Base-by-base conservation (phyloP, 2,797 vertebrate genomes). In the Notoglanidium macrostoma region DNA sequence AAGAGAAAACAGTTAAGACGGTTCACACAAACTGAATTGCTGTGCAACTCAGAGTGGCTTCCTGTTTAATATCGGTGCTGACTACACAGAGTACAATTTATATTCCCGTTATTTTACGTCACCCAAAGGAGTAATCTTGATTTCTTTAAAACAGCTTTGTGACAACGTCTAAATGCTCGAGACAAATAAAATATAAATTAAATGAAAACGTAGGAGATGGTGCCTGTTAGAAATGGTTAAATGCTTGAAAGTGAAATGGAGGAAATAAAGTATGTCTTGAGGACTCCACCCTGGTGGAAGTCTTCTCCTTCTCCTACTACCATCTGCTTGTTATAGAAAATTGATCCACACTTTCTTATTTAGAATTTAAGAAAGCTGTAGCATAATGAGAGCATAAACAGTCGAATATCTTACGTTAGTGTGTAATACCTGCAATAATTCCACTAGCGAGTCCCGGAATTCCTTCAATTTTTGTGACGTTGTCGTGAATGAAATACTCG, bases 381-480 rank as follows among this genome's bases (percentile, higher is more conserved):
- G 32, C 8, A 61, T 44, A 8, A 26, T 7, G 77, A 26, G n/a
- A 35, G 51, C 51, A 55, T 21, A 23, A 79, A 26, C 10, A 14
- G 21, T 44, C 1, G 3, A 61, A 67, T 23, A 5, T 44, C 55
- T 44, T 79, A 1, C 21, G 40, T 29, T 19, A 1, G 57, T 29
- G 44, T 76, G 5, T 59, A 51, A 51, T 86, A 98, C 97, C 97
- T 92, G 95, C 40, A 70, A 98, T 96, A 77, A 97, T 90, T 10
- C 96, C 95, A 15, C 97, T 97, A 87, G 95, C 95, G 87, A 98
- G 92, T 0, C 97, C 97, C 0, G 97, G 97, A 85, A 98, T 97
- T 26, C 96, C 97, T 46, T 92, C 65, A 5, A 97, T 95, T 77
- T 93, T 49, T 0, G 96, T 94, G 57, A 97, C 92, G 7, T 97